Evolutionary conservation across 2,797 vertebrate genomes (phyloP), one percentile per base, ranked within the genome.

Genomic region (Arrhamphus sclerolepis): DNA sequence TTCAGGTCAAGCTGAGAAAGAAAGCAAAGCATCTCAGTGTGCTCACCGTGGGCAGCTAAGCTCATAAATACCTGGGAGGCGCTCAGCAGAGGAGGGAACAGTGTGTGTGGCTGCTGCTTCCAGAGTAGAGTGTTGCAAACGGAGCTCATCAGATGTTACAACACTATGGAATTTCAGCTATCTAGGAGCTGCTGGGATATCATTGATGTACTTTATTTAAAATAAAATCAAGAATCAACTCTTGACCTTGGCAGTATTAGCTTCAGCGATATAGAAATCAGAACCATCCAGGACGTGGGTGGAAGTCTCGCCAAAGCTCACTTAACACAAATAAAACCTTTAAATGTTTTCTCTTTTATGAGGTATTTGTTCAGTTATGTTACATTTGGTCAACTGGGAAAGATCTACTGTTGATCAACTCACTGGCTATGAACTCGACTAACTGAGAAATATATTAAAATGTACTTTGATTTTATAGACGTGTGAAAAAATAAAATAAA

Each of bases 1-100:
- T 72, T 84, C 78, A 49, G 65, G 75, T 78, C 78, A 62, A 68
- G 70, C 74, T 76, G 66, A 77, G 82, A 82, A 66, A 50, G 66
- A 87, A 84, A 87, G 73, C 69, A 70, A 77, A 77, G 51, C 66
- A 28, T 57, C 63, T 76, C 50, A 19, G 48, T 7, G 44, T 0
- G n/a, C 52, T 63, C 9, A 6, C 55, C 1, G 2, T 28, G 21
- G 54, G 56, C 55, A 55, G 66, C n/a, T 10, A 6, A 6, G 58
- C 64, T 72, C 54, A 51, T 68, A 80, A 87, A 85, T 80, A 85
- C 69, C 76, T 75, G 70, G 43, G 63, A 72, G 52, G 57, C 62
- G 62, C 56, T 70, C 46, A 66, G 20, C 3, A 18, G 54, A 41
- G 29, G 18, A 43, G 55, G 40, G 51, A 6, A 28, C 26, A 51